These are phyloP conservation scores for Nephrotoma appendiculata DNA, from an alignment of 2,888 invertebrate genomes.

Conservation along the genomic window DNA sequence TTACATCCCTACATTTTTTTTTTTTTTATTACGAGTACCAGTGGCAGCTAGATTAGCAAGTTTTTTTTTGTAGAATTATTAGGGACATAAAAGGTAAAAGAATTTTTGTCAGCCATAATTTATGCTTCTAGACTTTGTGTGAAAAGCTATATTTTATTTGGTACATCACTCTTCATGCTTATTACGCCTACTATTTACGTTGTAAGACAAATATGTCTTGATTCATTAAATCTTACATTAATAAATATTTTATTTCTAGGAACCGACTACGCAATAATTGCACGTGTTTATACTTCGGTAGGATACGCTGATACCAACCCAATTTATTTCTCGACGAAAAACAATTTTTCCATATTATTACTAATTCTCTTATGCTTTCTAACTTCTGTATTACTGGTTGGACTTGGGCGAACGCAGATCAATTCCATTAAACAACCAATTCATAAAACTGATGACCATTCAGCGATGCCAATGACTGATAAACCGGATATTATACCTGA, in stretches of 20 bases:
- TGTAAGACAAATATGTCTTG: too few relatives aligned
- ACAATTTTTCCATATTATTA: not conserved
- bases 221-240: too few relatives aligned
- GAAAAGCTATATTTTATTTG: too few relatives aligned
- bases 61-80: too few relatives aligned
- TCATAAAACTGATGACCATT: not conserved
- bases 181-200: too few relatives aligned
- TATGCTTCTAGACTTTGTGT: too few relatives aligned
- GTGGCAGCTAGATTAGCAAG: too few relatives aligned
- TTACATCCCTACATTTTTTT: too few relatives aligned
- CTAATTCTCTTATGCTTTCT: not conserved
- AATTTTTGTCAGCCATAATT: too few relatives aligned
- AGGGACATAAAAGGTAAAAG: too few relatives aligned
- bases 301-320: slow-evolving; percentile 38
- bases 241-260: slow-evolving; percentile 23
- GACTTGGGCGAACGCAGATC: slow-evolving; percentile 15
- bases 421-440: not conserved
- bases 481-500: slow-evolving; percentile 18
- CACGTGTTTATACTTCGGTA: slow-evolving; percentile 48
- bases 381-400: slow-evolving; percentile 23
- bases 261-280: slow-evolving; percentile 46
- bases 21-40: too few relatives aligned
- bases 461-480: slow-evolving; percentile 28
- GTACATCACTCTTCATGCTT: too few relatives aligned
- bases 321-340: slow-evolving; percentile 33